A percentile compares a stretch with the other conserved stretches of the same genome.
phyloP scores from a whole-genome alignment of 2,888 invertebrate species.

The Bimastos eiseni region DNA sequence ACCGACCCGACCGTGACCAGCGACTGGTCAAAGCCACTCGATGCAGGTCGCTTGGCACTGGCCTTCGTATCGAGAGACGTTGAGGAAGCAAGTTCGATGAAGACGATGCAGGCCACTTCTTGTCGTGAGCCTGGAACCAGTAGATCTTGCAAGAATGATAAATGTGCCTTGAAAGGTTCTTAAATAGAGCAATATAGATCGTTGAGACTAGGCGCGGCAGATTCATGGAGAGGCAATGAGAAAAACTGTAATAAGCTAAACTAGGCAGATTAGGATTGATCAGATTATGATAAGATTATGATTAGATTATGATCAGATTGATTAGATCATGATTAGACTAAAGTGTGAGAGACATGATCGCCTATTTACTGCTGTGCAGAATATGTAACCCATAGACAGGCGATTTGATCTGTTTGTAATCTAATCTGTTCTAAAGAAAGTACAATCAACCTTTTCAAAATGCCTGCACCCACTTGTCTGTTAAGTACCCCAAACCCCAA shows the following conservation, averaged over 20 bases:
- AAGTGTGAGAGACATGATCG: background rate
- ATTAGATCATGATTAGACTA: background rate
- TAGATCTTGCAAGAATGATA: no score
- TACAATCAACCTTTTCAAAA: no score
- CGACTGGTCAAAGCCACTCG: slow-evolving; percentile 23
- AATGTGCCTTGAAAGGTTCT: background rate
- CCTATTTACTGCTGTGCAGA: no score
- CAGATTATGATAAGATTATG: background rate
- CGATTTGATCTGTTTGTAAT: no score
- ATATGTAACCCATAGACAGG: no score
- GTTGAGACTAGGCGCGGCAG: background rate
- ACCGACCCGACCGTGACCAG: slow-evolving; percentile 46
- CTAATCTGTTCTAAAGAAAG: no score
- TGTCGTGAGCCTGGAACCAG: slow-evolving; percentile 28
- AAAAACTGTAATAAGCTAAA: background rate
- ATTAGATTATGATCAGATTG: background rate
- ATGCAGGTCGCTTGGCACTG: background rate
- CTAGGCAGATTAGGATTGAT: background rate
- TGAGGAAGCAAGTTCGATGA: slow-evolving; percentile 30
- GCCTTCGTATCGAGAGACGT: background rate
- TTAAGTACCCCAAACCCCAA: no score
- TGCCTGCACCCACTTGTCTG: no score
- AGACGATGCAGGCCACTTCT: slow-evolving; percentile 36
- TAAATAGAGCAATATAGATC: background rate
- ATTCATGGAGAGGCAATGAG: background rate